A percentile compares a stretch with the other conserved stretches of the same genome.
These are phyloP conservation scores for Ophion ellenae DNA, from an alignment of 2,888 invertebrate genomes.

Conservation along the genomic window DNA sequence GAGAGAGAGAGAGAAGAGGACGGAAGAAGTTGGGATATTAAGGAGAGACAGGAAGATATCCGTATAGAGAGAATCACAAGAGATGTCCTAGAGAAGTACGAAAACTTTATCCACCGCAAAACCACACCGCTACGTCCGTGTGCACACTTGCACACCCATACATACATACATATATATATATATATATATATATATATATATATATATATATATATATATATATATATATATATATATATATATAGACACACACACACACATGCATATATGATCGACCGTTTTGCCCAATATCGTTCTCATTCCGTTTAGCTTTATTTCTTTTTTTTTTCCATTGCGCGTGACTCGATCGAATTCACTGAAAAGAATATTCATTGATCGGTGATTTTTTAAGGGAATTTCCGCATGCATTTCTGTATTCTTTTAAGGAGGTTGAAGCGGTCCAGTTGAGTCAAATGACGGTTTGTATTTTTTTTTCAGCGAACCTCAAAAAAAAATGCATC, in stretches of 20 bases:
- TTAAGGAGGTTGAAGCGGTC: too few relatives aligned
- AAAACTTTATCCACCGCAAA: slow-evolving; percentile 57
- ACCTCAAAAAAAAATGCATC: too few relatives aligned
- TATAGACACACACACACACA: background rate
- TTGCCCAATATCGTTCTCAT: slow-evolving; percentile 36
- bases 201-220: too few relatives aligned
- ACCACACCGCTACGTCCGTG: background rate
- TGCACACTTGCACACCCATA: background rate
- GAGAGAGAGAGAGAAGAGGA: too few relatives aligned
- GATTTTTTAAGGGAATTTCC: too few relatives aligned
- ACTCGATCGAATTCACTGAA: slow-evolving; percentile 40
- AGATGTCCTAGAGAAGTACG: slow-evolving; percentile 37
- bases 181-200: too few relatives aligned
- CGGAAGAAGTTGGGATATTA: slow-evolving; percentile 22
- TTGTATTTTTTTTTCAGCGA: too few relatives aligned
- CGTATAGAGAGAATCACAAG: slow-evolving; percentile 16
- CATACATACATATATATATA: too few relatives aligned
- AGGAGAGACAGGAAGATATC: slow-evolving; percentile 50
- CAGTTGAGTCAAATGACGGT: too few relatives aligned
- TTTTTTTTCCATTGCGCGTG: slow-evolving; percentile 1
- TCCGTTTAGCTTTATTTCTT: background rate
- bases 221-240: too few relatives aligned
- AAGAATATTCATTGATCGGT: slow-evolving; percentile 3
- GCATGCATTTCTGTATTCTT: too few relatives aligned
- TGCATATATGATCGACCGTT: slow-evolving; percentile 34